Percentiles rank a stretch among this genome's conserved stretches.
Conservation (phyloP, 1,140 invertebrate species). For the Calliopsis andreniformis region DNA sequence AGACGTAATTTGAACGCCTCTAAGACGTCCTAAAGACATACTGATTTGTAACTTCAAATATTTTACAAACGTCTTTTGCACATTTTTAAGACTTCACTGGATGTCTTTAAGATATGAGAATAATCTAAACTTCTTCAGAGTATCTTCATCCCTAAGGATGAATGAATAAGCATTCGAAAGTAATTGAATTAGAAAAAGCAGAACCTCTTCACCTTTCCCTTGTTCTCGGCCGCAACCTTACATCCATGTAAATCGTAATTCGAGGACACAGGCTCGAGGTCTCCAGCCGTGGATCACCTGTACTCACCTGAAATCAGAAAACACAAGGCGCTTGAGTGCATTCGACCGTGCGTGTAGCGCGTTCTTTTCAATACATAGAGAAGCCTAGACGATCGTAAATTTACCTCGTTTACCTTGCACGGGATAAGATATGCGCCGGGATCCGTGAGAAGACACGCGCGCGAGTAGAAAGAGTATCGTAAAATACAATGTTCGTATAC, state of each 20-base stretch:
- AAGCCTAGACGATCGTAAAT: constrained; percentile 56
- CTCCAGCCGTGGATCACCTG: constrained; percentile 10
- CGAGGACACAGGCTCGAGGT: constrained; percentile 14
- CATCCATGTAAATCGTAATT: constrained; percentile 17
- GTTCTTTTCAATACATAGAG: constrained; percentile 46
- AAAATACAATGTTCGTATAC: constrained; percentile 48
- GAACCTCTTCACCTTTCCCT: background rate
- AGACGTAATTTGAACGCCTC: no score
- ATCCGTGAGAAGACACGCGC: constrained; percentile 47
- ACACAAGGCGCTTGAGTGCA: constrained; percentile 27
- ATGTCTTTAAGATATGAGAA: no score
- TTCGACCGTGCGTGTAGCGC: constrained; percentile 18
- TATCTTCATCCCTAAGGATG: no score
- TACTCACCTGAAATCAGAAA: constrained; percentile 56
- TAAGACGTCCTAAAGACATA: no score
- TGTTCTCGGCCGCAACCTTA: no score
- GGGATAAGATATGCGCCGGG: constrained; percentile 62
- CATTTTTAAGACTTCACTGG: no score
- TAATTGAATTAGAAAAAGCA: no score
- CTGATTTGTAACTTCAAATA: no score
- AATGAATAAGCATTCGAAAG: no score
- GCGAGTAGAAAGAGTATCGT: constrained; percentile 40
- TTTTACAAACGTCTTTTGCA: no score
- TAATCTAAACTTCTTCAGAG: no score
- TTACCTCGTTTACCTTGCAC: constrained; percentile 61